Percentiles rank a stretch among this genome's conserved stretches.
phyloP scores from a whole-genome alignment of 37 sponge, comb jelly and placozoan species.

The Ianthella basta region DNA sequence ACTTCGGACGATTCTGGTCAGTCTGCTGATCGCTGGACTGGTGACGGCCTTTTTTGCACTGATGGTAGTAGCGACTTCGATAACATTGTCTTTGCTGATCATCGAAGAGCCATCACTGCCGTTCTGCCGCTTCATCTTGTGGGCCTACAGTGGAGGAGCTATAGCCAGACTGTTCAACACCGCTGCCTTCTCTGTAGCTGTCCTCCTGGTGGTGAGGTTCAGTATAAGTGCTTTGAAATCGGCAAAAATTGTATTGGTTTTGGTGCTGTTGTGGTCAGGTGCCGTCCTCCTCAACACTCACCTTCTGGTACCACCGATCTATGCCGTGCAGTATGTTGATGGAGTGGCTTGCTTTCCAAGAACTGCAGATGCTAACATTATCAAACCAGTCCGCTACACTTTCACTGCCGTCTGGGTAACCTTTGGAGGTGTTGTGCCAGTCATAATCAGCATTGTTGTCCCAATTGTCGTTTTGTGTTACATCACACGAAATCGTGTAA shows the following conservation, averaged over 20 bases:
- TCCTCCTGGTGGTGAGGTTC: neutral
- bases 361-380: neutral
- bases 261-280: neutral
- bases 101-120: neutral
- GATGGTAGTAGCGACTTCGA: no score
- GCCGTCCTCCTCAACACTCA: slow-evolving; percentile 21
- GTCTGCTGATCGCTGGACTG: neutral
- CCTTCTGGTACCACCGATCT: neutral
- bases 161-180: neutral
- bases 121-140: neutral
- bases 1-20: neutral
- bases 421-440: slow-evolving; percentile 5
- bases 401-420: neutral
- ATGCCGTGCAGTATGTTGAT: neutral
- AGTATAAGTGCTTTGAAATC: neutral
- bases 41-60: neutral
- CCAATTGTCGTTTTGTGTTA: slow-evolving; percentile 8
- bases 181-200: slow-evolving; percentile 11
- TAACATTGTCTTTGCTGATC: neutral
- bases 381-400: neutral
- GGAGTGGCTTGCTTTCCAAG: neutral
- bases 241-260: neutral
- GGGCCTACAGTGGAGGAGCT: neutral
- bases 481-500: neutral
- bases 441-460: neutral